A percentile compares a stretch with the other conserved stretches of the same genome.
Evolutionary conservation across 2,797 vertebrate genomes (phyloP).

Genomic region (Parauchenoglanis ngamensis): DNA sequence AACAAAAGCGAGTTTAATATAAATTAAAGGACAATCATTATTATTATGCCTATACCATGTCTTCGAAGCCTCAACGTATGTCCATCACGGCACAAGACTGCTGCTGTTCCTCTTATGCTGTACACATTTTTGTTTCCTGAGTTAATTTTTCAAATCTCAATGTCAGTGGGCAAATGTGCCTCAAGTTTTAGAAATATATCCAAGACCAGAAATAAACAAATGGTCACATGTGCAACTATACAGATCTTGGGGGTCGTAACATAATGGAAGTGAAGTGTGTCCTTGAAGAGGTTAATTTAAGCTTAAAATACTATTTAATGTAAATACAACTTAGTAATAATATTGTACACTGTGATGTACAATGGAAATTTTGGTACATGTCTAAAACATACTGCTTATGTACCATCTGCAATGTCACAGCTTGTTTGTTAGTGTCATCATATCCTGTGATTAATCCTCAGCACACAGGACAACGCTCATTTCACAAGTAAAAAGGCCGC

Average conservation of each 20-base stretch:
- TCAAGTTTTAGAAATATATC: not conserved
- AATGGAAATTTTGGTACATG: not conserved
- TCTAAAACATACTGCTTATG: not conserved
- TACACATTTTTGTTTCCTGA: not conserved
- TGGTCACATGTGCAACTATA: not conserved
- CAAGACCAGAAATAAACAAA: not conserved
- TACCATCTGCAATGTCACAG: slow-evolving; percentile 1
- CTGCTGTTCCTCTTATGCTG: not conserved
- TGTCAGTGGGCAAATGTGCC: not conserved
- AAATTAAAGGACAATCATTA: not conserved
- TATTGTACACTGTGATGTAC: not conserved
- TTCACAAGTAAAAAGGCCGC: not conserved
- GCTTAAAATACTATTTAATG: not conserved
- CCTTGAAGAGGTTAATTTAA: not conserved
- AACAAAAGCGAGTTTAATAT: not conserved
- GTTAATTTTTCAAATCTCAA: not conserved
- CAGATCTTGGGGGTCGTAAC: not conserved
- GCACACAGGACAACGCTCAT: slow-evolving; percentile 23
- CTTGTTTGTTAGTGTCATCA: not conserved
- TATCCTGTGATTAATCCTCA: slow-evolving; percentile 20
- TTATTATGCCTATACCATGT: not conserved
- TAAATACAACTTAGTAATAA: not conserved
- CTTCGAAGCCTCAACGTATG: not conserved
- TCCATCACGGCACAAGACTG: not conserved
- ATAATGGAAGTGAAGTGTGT: not conserved